phyloP scores from a whole-genome alignment of 2,113 vertebrate genomes.

The Corythornis vintsioides region DNA sequence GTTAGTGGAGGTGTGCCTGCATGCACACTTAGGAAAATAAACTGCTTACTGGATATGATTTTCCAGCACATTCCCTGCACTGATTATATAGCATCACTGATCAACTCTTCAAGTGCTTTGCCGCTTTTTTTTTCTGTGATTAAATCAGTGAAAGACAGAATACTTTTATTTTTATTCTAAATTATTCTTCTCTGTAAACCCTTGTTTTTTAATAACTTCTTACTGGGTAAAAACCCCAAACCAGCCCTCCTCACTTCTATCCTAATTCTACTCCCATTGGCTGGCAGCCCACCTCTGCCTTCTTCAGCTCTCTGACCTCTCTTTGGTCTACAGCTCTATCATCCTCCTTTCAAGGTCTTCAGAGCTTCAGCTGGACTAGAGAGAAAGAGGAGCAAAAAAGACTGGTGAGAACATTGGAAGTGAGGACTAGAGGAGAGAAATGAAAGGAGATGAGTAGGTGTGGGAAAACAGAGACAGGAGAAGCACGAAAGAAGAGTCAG shows the following conservation, averaged over 20 bases:
- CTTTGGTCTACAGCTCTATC: neutral
- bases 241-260: neutral
- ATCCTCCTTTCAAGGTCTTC: neutral
- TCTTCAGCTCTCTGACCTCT: neutral
- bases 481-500: conserved; percentile 28
- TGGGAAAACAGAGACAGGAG: conserved; percentile 46
- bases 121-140: neutral
- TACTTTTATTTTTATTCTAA: neutral
- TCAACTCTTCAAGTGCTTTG: neutral
- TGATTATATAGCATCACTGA: neutral
- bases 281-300: neutral
- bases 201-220: neutral
- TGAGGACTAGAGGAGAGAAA: neutral
- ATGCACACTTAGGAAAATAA: neutral
- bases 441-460: neutral
- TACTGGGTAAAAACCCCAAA: neutral
- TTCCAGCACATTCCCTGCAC: neutral
- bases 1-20: neutral
- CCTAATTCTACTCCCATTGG: neutral
- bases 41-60: neutral
- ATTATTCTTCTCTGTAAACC: neutral
- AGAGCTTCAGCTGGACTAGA: neutral
- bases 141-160: neutral
- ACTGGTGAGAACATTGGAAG: neutral
- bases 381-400: neutral